Evolutionary conservation across 2,888 invertebrate genomes (phyloP).

Genomic region (Caenorhabditis sulstoni): DNA sequence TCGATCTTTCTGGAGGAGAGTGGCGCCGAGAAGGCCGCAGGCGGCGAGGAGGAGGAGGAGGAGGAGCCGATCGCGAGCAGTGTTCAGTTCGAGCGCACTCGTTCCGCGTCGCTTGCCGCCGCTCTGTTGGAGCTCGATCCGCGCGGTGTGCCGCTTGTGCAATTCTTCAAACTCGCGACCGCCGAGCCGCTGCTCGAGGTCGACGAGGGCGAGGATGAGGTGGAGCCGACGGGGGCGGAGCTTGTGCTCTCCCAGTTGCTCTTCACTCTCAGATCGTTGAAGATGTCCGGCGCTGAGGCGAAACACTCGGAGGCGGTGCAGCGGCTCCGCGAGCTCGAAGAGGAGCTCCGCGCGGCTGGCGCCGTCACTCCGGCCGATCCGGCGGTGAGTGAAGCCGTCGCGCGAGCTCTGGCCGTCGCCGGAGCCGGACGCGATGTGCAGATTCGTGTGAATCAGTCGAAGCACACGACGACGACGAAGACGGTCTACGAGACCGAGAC

Average conservation of each 20-base stretch:
- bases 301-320: slow-evolving; percentile 73
- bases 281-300: slow-evolving; percentile 65
- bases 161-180: slow-evolving; percentile 66
- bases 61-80: slow-evolving; percentile 71
- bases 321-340: slow-evolving; percentile 75
- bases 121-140: slow-evolving; percentile 69
- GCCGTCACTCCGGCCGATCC: slow-evolving; percentile 77
- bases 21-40: slow-evolving; percentile 23
- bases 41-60: slow-evolving; percentile 44
- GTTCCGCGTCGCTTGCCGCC: slow-evolving; percentile 70
- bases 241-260: slow-evolving; percentile 62
- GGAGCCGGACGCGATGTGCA: slow-evolving; percentile 77
- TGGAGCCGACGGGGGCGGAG: slow-evolving; percentile 66
- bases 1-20: slow-evolving; percentile 51
- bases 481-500: slow-evolving; percentile 80
- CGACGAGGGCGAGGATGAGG: slow-evolving; percentile 62
- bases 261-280: slow-evolving; percentile 64
- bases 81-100: slow-evolving; percentile 68
- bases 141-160: slow-evolving; percentile 66
- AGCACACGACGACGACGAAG: slow-evolving; percentile 79
- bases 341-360: slow-evolving; percentile 73
- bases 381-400: slow-evolving; percentile 76
- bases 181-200: slow-evolving; percentile 61
- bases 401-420: slow-evolving; percentile 72
- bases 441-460: slow-evolving; percentile 77